Evolutionary conservation across 2,888 invertebrate species (phyloP).

Genomic region (Nemurella pictetii): DNA sequence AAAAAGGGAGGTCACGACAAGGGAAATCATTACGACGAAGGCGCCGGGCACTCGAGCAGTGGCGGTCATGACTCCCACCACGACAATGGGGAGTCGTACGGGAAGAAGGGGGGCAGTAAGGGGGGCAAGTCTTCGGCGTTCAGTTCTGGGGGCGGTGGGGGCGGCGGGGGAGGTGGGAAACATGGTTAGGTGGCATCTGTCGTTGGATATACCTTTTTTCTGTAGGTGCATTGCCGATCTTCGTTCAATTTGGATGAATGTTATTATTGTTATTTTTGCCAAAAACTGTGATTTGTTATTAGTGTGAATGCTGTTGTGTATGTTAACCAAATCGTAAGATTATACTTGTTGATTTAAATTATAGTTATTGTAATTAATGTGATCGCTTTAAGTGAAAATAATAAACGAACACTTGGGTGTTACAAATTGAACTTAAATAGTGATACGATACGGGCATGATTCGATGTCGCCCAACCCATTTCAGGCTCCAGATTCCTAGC

Average conservation of each 20-base stretch:
- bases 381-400: not conserved
- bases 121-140: constrained; percentile 63
- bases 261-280: not conserved
- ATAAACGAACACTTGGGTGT: not conserved
- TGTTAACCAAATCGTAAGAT: not conserved
- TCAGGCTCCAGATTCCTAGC: not conserved
- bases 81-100: constrained; percentile 55
- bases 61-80: constrained; percentile 62
- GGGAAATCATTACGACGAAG: constrained; percentile 56
- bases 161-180: constrained; percentile 18
- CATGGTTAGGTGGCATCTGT: not conserved
- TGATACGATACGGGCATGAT: too few relatives aligned
- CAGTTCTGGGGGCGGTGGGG: constrained; percentile 48
- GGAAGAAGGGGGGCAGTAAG: constrained; percentile 55
- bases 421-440: too few relatives aligned
- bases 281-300: not conserved
- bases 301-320: not conserved
- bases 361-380: not conserved
- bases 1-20: constrained; percentile 61
- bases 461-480: not conserved
- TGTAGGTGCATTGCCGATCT: not conserved
- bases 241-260: not conserved
- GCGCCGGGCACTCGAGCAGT: constrained; percentile 57
- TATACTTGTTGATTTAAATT: not conserved
- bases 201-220: too few relatives aligned